Conservation (phyloP, 2,888 invertebrate species). For the Drosophila antonietae region DNA sequence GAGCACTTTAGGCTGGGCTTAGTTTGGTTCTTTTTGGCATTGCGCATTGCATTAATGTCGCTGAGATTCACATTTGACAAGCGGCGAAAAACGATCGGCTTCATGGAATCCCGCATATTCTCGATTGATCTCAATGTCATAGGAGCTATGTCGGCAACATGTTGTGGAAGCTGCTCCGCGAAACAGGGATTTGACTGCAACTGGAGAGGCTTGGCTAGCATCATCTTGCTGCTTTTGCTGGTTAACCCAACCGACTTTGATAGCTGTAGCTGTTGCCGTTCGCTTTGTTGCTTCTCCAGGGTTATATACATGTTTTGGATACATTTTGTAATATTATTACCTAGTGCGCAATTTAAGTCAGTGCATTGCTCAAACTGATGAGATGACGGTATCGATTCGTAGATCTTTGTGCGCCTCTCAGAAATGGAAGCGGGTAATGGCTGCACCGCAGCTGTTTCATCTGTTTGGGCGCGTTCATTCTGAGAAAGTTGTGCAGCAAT, state of each 20-base stretch:
- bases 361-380: conserved; percentile 16
- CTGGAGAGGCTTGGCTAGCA: conserved; percentile 27
- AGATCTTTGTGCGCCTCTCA: conserved; percentile 27
- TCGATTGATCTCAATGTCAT: conserved; percentile 19
- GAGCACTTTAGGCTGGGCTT: background rate
- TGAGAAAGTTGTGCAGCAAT: conserved; percentile 15
- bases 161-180: background rate
- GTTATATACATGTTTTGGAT: conserved; percentile 18
- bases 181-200: conserved; percentile 3
- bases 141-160: background rate
- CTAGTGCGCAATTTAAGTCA: conserved; percentile 16
- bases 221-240: background rate
- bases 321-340: conserved; percentile 19
- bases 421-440: conserved; percentile 10
- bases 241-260: background rate
- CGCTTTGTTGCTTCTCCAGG: background rate
- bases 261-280: background rate
- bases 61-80: conserved; percentile 3
- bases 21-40: background rate
- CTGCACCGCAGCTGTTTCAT: conserved; percentile 21
- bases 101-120: conserved; percentile 14
- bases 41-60: conserved; percentile 2
- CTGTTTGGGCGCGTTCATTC: conserved; percentile 25
- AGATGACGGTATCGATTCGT: conserved; percentile 18
- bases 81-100: background rate